Base-by-base conservation (phyloP, 2,113 vertebrate genomes). In the Tamias sibiricus region DNA sequence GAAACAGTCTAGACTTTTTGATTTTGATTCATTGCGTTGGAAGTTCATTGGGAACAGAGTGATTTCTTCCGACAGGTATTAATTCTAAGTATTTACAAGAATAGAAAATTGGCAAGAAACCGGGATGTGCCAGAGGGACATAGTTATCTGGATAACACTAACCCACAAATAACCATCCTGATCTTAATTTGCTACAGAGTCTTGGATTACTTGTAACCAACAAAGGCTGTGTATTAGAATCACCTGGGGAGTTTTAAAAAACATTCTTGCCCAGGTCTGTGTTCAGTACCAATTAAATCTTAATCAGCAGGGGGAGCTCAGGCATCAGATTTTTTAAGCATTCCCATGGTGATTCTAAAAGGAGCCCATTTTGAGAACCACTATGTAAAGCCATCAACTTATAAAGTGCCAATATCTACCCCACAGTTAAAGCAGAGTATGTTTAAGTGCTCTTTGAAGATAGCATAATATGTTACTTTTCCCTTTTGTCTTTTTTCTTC, bases 41-140 rank as follows among this genome's bases (percentile, higher is more conserved):
- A 93, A 64, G 2, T 54, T 77, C 37, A 30, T 26, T 52, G 14
- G 42, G 16, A 86, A 87, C 44, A 8, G 44, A 52, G 54, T 1
- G 30, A 44, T 79, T 68, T 84, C 17, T 91, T 97, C 93, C 72
- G 96, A 59, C 57, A 87, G 75, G 47, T 75, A 94, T 10, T 86
- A 42, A 84, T 1, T 64, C 20, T 76, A 30, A 4, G 1, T 49
- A 89, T 84, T 95, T 72, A 80, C 52, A 87, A 57, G 28, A 91
- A 62, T n/a, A 20, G 72, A 84, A 89, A 72, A 30, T 4, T 87
- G 9, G 37, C 42, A 92, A 82, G 19, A 82, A 64, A 71, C 12
- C 0, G 20, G n/a, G 40, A 62, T 30, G n/a, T 28, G n/a, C 44
- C 6, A 20, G 32, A 64, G 26, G 14, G 11, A 40, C 1, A 35